A percentile compares a stretch with the other conserved stretches of the same genome.
These are phyloP conservation scores for Ornithoptera alexandrae DNA, from an alignment of 2,888 invertebrate genomes.

Conservation along the genomic window DNA sequence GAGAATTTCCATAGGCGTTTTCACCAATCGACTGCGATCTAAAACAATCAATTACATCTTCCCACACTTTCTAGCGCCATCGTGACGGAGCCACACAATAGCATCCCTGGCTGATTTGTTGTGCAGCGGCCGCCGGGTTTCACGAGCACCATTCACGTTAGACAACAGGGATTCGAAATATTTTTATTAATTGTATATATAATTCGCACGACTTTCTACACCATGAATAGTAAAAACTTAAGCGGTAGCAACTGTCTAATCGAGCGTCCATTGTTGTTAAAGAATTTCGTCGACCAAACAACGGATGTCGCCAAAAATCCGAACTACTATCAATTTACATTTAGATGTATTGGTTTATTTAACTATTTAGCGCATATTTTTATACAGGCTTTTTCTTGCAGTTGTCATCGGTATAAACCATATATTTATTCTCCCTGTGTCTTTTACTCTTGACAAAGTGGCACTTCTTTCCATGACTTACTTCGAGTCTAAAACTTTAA, in stretches of 20 bases:
- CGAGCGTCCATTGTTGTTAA: slow-evolving; percentile 2
- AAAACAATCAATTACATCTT: slow-evolving; percentile 69
- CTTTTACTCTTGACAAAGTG: no score
- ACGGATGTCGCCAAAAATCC: not conserved
- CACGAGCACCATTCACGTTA: slow-evolving; percentile 22
- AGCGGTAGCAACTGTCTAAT: slow-evolving; percentile 2
- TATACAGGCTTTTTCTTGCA: no score
- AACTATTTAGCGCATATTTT: no score
- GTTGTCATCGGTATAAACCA: no score
- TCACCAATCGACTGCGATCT: slow-evolving; percentile 42
- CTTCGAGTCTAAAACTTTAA: no score
- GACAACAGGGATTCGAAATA: slow-evolving; percentile 19
- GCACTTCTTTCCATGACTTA: no score
- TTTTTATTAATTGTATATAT: slow-evolving; percentile 10
- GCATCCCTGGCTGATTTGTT: slow-evolving; percentile 43
- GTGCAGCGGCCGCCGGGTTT: slow-evolving; percentile 5
- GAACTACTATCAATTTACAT: not conserved
- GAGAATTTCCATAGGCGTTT: slow-evolving; percentile 44
- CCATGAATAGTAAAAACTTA: not conserved
- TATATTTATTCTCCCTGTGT: no score
- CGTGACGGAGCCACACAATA: slow-evolving; percentile 67
- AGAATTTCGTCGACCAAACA: not conserved
- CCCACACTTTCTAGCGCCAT: slow-evolving; percentile 76
- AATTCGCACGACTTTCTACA: slow-evolving; percentile 17
- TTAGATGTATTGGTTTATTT: no score